Conservation (phyloP, 1,140 invertebrate species). For the Acyrthosiphon pisum region DNA sequence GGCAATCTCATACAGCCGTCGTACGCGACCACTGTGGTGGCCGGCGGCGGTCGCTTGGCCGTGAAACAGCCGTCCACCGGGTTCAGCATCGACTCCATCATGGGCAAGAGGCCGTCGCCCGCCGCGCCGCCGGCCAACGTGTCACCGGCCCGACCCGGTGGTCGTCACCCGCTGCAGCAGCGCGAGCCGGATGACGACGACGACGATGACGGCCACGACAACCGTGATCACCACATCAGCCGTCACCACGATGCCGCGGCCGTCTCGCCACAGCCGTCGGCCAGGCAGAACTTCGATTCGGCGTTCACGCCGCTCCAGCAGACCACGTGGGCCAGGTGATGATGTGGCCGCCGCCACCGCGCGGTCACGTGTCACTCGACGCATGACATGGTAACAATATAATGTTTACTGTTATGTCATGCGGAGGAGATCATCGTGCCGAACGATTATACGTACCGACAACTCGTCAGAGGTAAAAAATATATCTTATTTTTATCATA, state of each 20-base stretch:
- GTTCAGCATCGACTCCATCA: conserved; percentile 68
- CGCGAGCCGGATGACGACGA: conserved; percentile 15
- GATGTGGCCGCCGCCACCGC: background rate
- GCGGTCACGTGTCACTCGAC: background rate
- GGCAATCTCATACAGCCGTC: conserved; percentile 63
- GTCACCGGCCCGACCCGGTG: background rate
- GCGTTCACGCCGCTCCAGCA: conserved; percentile 61
- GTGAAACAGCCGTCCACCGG: conserved; percentile 63
- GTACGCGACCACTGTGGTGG: conserved; percentile 62
- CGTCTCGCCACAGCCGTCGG: conserved; percentile 20
- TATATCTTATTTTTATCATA: background rate
- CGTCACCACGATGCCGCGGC: background rate
- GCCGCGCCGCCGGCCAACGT: background rate
- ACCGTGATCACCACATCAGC: background rate
- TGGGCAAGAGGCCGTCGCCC: conserved; percentile 63
- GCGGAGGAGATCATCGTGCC: background rate
- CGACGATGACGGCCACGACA: background rate
- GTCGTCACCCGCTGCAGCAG: background rate
- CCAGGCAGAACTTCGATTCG: conserved; percentile 59
- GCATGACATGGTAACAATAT: background rate
- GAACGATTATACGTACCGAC: background rate
- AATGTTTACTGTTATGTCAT: background rate
- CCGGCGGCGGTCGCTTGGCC: conserved; percentile 47
- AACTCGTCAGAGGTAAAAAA: background rate
- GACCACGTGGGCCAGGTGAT: conserved; percentile 61